Evolutionary conservation across 2,113 vertebrate genomes (phyloP), one percentile per base, ranked within the genome.

Genomic region (Promerops cafer): DNA sequence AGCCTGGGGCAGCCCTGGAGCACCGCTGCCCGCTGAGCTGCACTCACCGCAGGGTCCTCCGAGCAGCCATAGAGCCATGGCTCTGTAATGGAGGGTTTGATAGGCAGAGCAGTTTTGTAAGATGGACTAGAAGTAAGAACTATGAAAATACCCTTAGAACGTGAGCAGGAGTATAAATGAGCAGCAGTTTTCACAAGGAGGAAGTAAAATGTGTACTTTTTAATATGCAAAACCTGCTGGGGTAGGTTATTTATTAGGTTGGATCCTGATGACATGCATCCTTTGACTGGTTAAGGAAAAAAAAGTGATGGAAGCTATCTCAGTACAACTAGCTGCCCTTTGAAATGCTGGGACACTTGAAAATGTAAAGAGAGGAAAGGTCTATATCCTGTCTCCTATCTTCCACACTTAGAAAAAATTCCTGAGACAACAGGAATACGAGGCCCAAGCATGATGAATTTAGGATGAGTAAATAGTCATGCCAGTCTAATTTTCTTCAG

Each of bases 11-110:
- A 49, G 52, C 52, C 23, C 53, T 7, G 24, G 20, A 33, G 44
- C 61, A 1, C 31, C 1, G 2, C 56, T 72, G 66, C 60, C 50
- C 0, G 0, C 76, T 28, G 65, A 27, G 69, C 74, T 39, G 71
- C 37, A 1, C 37, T 39, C 24, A 1, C 57, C 1, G 1, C 82
- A 5, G 9, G 2, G 22, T 27, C n/a, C 59, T 76, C 35, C 85
- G 10, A 3, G 31, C 39, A 72, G 57, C 60, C 45, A 2, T 1
- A 1, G 7, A 49, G 6, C 44, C 33, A 0, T 6, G 37, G 35
- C n/a, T 53, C 39, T 72, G 14, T 6, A 9, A 4, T 3, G 7
- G 6, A 22, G 44, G 0, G 10, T 54, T 78, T 33, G 14, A 47
- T 24, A 45, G 50, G 63, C 70, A 72, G 59, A 31, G 4, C 47